These are phyloP conservation scores for Aquatica leii DNA, from an alignment of 2,888 invertebrate species.

Conservation along the genomic window DNA sequence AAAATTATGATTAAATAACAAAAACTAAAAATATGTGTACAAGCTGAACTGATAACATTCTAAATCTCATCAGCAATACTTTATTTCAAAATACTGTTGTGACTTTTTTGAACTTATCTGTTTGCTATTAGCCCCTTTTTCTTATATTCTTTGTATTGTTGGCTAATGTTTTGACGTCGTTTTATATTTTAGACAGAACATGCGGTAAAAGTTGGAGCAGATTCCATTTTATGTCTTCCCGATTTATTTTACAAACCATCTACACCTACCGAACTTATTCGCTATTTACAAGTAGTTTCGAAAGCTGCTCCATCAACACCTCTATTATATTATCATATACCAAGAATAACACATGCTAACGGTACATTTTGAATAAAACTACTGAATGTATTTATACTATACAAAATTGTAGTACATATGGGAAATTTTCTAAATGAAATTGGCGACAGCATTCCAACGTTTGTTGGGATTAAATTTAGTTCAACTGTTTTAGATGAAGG, in stretches of 20 bases:
- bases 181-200: conserved; percentile 73
- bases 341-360: conserved; percentile 73
- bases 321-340: conserved; percentile 85
- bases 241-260: conserved; percentile 80
- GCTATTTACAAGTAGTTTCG: conserved; percentile 72
- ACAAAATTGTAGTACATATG: conserved; percentile 71
- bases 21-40: too few relatives aligned
- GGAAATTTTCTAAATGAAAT: conserved; percentile 72
- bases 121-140: too few relatives aligned
- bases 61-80: too few relatives aligned
- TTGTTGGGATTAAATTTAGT: conserved; percentile 86
- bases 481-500: conserved; percentile 76
- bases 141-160: too few relatives aligned
- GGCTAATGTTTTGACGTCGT: too few relatives aligned
- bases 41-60: too few relatives aligned
- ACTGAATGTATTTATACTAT: too few relatives aligned
- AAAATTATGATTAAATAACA: too few relatives aligned
- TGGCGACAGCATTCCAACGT: conserved; percentile 71
- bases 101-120: too few relatives aligned
- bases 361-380: too few relatives aligned
- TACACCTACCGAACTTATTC: conserved; percentile 67
- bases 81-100: too few relatives aligned
- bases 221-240: conserved; percentile 77
- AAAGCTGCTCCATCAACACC: conserved; percentile 78
- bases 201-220: conserved; percentile 69